Conservation (phyloP, 2,113 vertebrate genomes). For the Aramus guarauna region DNA sequence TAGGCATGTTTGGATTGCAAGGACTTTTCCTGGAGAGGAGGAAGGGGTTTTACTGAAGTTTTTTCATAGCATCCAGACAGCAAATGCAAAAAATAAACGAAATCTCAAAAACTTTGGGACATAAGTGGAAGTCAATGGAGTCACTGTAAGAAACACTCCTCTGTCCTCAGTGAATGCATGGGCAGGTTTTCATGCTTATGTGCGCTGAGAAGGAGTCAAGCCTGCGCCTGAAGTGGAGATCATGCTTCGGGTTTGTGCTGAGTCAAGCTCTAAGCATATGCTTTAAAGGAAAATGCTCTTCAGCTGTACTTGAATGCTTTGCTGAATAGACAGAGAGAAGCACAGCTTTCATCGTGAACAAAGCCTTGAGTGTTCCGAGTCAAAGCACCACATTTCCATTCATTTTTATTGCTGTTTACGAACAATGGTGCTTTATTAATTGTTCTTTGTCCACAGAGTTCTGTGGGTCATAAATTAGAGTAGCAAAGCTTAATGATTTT, state of each 20-base stretch:
- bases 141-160: background rate
- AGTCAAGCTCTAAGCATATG: accelerated
- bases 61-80: accelerated
- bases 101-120: background rate
- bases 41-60: background rate
- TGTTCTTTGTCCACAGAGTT: background rate
- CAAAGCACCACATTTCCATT: accelerated
- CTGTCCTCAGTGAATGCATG: accelerated
- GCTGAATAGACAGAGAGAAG: background rate
- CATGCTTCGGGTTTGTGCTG: accelerated
- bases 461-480: background rate
- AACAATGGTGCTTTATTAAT: background rate
- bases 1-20: background rate
- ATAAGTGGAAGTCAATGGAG: accelerated
- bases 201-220: background rate
- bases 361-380: accelerated
- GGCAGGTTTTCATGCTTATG: background rate
- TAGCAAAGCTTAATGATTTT: background rate
- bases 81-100: background rate
- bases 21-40: background rate
- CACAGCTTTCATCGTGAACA: accelerated
- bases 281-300: background rate
- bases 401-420: accelerated
- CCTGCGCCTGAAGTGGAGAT: accelerated
- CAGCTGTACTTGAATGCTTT: accelerated